Evolutionary conservation across 1,140 invertebrate species (phyloP).

Genomic region (Meloidogyne floridensis): DNA sequence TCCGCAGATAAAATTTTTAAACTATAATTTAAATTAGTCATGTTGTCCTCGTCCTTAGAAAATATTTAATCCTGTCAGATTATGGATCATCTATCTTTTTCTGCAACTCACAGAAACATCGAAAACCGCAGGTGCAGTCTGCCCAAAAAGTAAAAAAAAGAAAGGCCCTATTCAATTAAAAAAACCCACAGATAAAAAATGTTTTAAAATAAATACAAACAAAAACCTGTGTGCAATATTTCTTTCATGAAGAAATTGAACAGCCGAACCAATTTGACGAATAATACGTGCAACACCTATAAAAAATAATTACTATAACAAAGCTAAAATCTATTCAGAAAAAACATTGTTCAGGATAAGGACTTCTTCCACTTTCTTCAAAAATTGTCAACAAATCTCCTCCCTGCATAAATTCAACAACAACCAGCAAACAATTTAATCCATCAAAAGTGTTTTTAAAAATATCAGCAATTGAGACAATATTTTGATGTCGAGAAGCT

Average conservation of each 20-base stretch:
- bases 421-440: constrained; percentile 85
- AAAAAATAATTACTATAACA: background rate
- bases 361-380: constrained; percentile 53
- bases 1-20: no score
- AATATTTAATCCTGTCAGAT: no score
- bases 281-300: constrained; percentile 87
- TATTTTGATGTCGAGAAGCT: constrained; percentile 84
- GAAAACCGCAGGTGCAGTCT: no score
- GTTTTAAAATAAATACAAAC: no score
- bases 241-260: constrained; percentile 87
- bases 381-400: constrained; percentile 82
- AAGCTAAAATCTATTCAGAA: background rate
- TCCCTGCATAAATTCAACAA: constrained; percentile 98
- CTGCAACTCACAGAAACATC: no score
- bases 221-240: constrained; percentile 91
- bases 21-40: no score
- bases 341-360: constrained; percentile 57
- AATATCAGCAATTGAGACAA: constrained; percentile 89
- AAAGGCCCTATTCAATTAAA: no score
- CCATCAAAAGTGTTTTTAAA: constrained; percentile 91
- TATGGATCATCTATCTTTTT: no score
- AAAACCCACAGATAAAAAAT: no score
- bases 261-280: constrained; percentile 92
- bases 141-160: no score
- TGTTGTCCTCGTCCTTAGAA: no score